phyloP scores from a whole-genome alignment of 1,140 invertebrate genomes.

The Chironomus tepperi region DNA sequence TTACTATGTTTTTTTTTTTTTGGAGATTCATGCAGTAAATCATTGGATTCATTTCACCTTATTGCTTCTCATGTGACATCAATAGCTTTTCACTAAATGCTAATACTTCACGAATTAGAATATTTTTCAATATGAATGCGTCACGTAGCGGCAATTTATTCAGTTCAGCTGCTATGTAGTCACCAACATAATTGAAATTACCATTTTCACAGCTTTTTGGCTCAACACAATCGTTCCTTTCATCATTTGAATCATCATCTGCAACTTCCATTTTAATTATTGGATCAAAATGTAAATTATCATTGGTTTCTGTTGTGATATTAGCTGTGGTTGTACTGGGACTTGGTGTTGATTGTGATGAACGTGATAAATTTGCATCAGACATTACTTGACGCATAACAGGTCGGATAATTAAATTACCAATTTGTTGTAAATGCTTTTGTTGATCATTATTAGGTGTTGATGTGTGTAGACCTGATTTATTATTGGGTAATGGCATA shows the following conservation, averaged over 20 bases:
- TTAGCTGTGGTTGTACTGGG: background rate
- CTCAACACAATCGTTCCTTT: background rate
- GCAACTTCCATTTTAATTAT: conserved; percentile 17
- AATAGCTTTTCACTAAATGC: background rate
- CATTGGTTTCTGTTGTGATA: background rate
- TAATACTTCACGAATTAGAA: background rate
- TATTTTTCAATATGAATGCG: conserved; percentile 10
- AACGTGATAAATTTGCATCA: background rate
- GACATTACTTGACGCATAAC: background rate
- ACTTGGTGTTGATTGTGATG: conserved; percentile 18
- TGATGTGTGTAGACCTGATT: background rate
- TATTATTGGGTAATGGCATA: background rate
- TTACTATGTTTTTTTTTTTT: too few relatives aligned
- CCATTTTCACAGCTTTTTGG: conserved; percentile 5
- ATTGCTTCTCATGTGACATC: background rate
- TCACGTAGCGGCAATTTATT: conserved; percentile 11
- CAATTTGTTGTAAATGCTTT: background rate
- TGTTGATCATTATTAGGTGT: background rate
- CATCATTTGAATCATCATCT: conserved; percentile 7
- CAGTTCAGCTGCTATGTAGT: conserved; percentile 2
- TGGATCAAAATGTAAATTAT: background rate
- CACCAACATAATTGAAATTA: conserved; percentile 11
- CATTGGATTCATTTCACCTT: background rate
- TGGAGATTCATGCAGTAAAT: too few relatives aligned
- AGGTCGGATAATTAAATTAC: background rate